Conservation (phyloP, 2,888 invertebrate genomes). For the Aquatica leii region DNA sequence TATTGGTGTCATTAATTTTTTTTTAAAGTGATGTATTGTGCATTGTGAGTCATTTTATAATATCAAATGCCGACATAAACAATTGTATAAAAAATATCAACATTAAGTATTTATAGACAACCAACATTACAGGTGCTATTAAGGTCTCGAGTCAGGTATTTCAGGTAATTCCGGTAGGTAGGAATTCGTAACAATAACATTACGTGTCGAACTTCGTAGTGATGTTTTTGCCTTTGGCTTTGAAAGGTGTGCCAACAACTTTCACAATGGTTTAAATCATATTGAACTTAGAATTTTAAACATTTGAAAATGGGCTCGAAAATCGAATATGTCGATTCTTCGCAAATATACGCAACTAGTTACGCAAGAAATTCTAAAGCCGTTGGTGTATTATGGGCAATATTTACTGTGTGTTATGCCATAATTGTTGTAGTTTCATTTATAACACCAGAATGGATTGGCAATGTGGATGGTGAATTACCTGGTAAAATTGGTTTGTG, state of each 20-base stretch:
- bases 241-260: conserved; percentile 28
- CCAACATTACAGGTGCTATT: background rate
- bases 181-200: conserved; percentile 15
- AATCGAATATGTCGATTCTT: conserved; percentile 91
- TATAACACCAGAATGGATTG: conserved; percentile 94
- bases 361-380: conserved; percentile 93
- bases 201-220: conserved; percentile 18
- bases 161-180: conserved; percentile 11
- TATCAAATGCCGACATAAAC: too few species aligned
- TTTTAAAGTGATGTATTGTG: too few species aligned
- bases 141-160: background rate
- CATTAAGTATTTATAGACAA: too few species aligned
- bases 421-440: conserved; percentile 96
- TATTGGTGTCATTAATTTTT: too few species aligned
- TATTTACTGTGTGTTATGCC: conserved; percentile 96
- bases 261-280: conserved; percentile 24
- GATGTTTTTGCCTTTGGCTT: conserved; percentile 22
- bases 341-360: conserved; percentile 89
- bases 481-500: conserved; percentile 93
- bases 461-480: conserved; percentile 83
- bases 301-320: conserved; percentile 80
- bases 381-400: conserved; percentile 96
- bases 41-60: too few species aligned
- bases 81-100: too few species aligned
- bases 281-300: conserved; percentile 8